Base-by-base conservation (phyloP, 2,888 invertebrate species). In the Sphinx pinastri region DNA sequence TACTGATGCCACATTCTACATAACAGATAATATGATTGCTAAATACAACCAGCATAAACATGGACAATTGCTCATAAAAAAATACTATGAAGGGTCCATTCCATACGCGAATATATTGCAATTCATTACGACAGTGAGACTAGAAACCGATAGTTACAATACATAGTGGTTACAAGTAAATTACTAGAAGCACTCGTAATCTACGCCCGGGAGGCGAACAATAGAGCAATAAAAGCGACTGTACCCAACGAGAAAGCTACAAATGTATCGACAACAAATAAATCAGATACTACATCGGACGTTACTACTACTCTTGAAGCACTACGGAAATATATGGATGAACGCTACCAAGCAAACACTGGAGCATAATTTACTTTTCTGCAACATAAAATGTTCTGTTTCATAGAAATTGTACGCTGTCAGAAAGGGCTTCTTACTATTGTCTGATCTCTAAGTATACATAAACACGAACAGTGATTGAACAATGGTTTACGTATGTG, bases 221-320 rank as follows among this genome's bases (percentile, higher is more conserved):
- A 93, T 93, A 90, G 91, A 91, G 92, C 88, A 87, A 90, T 93
- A 93, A 93, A 87, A 80, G 86, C 83, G 82, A 87, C 85, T 82
- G 81, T 83, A 84, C 77, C 82, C 84, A 82, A 84, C 84, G 86
- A 86, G 90, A 91, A 91, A 92, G 92, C 87, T 84, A 85, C 87
- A 84, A 83, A 87, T 78, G 83, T 88, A 91, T 91, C 90, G 90
- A 83, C 88, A 85, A 86, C 83, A 86, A 83, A 91, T 92, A 93
- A 92, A 92, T 92, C 88, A 90, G 79, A 87, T 80, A 85, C 84
- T 84, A 87, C 84, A 83, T 85, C 82, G 76, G 86, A 81, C 84
- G 83, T 81, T 84, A 82, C 84, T 80, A 75, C 75, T 75, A 70
- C 74, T 79, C 77, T 77, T 73, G 77, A 77, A 79, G 77, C 76